phyloP scores from a whole-genome alignment of 2,888 invertebrate genomes.

The Ligdia adustata region DNA sequence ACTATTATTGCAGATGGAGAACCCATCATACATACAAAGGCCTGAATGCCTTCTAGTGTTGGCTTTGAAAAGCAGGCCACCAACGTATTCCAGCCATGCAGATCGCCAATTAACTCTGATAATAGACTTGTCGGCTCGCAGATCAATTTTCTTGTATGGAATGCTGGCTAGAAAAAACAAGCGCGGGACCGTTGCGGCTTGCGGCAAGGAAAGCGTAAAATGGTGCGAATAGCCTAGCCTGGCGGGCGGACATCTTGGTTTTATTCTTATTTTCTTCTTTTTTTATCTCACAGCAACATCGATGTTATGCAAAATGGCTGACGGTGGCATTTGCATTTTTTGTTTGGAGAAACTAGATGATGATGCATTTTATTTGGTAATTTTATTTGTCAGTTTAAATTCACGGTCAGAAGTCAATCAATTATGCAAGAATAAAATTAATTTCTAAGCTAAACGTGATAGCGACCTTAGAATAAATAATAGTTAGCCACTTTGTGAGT shows the following conservation, averaged over 20 bases:
- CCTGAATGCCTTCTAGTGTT: too few species aligned
- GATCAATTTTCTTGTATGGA: constrained; percentile 71
- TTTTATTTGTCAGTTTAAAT: background rate
- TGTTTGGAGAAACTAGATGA: constrained; percentile 8
- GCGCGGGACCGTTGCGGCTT: constrained; percentile 59
- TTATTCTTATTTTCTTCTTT: constrained; percentile 9
- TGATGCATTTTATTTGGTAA: background rate
- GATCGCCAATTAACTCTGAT: constrained; percentile 72
- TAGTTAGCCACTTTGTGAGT: background rate
- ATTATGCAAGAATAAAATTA: background rate
- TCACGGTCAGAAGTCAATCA: background rate
- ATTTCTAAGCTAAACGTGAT: too few species aligned
- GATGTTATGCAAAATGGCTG: constrained; percentile 3
- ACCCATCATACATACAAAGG: too few species aligned
- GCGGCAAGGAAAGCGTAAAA: constrained; percentile 73
- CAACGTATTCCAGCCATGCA: constrained; percentile 54
- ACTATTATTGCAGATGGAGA: too few species aligned
- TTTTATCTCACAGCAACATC: background rate
- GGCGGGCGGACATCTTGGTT: constrained; percentile 7
- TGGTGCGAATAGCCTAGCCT: constrained; percentile 23
- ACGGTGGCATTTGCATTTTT: constrained; percentile 1
- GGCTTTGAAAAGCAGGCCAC: constrained; percentile 53
- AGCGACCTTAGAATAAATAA: too few species aligned
- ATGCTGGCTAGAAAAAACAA: constrained; percentile 67
- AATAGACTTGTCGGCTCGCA: constrained; percentile 54